phyloP scores from a whole-genome alignment of 2,113 vertebrate genomes.

The Dasypus novemcinctus region DNA sequence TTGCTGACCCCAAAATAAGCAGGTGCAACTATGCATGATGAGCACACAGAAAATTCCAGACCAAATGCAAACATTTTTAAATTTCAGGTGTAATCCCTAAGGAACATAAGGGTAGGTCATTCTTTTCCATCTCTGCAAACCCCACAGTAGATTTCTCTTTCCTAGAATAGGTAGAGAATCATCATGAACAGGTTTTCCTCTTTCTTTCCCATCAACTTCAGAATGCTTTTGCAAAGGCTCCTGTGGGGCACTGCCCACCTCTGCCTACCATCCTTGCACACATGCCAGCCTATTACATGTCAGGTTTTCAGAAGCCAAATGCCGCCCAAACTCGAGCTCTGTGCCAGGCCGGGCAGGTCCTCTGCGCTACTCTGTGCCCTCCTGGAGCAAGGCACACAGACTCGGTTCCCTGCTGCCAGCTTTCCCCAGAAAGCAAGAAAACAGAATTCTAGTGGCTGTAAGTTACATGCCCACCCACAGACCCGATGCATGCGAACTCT shows the following conservation, averaged over 20 bases:
- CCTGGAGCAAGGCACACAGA: not conserved
- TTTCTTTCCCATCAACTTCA: no score
- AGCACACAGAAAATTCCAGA: not conserved
- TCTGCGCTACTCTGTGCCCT: slow-evolving; percentile 68
- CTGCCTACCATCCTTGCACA: no score
- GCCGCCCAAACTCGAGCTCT: slow-evolving; percentile 5
- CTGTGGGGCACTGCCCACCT: accelerated
- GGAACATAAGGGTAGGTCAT: not conserved
- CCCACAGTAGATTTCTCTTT: not conserved
- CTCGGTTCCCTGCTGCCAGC: not conserved
- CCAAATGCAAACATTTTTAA: not conserved
- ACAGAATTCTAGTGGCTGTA: not conserved
- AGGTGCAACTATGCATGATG: not conserved
- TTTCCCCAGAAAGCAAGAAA: not conserved
- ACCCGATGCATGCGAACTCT: not conserved
- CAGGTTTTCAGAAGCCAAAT: slow-evolving; percentile 53
- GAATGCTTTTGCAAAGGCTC: not conserved
- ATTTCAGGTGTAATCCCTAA: not conserved
- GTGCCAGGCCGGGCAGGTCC: slow-evolving; percentile 50
- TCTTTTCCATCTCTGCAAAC: not conserved
- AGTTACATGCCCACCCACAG: no score
- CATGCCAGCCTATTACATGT: slow-evolving; percentile 14
- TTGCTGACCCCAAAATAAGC: not conserved
- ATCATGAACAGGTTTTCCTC: not conserved
- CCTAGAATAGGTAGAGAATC: not conserved